These are phyloP conservation scores for Cheilinus undulatus DNA, from an alignment of 2,113 vertebrate genomes.

Conservation along the genomic window DNA sequence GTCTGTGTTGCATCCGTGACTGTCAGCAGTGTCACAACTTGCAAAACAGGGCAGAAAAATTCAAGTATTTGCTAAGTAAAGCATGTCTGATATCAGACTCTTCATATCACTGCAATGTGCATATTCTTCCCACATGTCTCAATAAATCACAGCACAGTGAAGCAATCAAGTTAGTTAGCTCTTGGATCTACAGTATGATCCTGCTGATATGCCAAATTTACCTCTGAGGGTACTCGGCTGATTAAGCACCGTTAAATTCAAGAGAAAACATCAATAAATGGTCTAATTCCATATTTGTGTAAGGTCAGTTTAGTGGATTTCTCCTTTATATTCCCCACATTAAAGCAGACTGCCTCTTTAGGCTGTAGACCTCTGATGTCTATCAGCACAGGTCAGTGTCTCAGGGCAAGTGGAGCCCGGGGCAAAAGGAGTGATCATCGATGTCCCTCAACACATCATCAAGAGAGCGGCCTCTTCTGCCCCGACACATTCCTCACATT, in stretches of 20 bases:
- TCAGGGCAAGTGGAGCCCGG: constrained; percentile 70
- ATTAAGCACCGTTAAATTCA: background rate
- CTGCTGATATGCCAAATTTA: background rate
- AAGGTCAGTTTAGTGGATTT: constrained; percentile 34
- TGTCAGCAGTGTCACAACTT: constrained; percentile 49
- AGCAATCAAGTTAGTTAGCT: background rate
- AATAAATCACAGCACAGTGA: background rate
- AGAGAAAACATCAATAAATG: background rate
- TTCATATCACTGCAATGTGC: too few species aligned
- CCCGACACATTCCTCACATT: constrained; percentile 58
- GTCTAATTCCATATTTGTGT: background rate
- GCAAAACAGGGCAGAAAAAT: constrained; percentile 18
- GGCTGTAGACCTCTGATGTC: constrained; percentile 54
- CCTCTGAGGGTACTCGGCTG: background rate
- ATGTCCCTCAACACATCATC: constrained; percentile 67
- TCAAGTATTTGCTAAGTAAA: background rate
- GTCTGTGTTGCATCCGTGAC: constrained; percentile 9
- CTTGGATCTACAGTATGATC: background rate
- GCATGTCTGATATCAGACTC: too few species aligned
- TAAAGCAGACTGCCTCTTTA: constrained; percentile 42
- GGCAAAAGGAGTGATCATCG: constrained; percentile 60
- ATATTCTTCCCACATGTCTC: too few species aligned
- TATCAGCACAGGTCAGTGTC: constrained; percentile 73
- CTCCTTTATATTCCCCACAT: constrained; percentile 14
- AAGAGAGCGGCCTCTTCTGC: constrained; percentile 27